Percentiles rank a stretch among this genome's conserved stretches.
These are phyloP conservation scores for Enteromius unitaeniatus DNA, from an alignment of 2,797 vertebrate genomes.

Conservation along the genomic window DNA sequence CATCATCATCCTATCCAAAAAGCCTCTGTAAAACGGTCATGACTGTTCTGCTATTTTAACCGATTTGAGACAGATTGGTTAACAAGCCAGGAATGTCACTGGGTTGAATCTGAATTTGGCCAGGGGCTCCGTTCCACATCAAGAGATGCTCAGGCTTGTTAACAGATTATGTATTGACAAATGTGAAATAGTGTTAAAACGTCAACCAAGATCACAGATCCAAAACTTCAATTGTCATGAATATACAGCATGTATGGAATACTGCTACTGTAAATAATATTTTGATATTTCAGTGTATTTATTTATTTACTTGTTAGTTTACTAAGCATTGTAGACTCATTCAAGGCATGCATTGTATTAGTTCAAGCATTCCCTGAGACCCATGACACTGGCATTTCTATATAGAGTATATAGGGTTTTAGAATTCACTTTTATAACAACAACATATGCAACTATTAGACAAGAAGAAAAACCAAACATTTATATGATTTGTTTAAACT, in stretches of 20 bases:
- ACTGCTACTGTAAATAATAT: not conserved
- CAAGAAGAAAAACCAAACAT: not conserved
- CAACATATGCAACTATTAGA: not conserved
- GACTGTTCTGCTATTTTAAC: conserved; percentile 62
- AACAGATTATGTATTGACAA: conserved; percentile 51
- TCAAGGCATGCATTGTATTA: not conserved
- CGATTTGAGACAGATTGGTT: conserved; percentile 59
- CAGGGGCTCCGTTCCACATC: conserved; percentile 31
- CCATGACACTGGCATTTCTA: too few relatives aligned
- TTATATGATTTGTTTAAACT: not conserved
- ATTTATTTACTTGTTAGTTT: not conserved
- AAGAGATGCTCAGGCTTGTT: conserved; percentile 60
- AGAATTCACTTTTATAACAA: not conserved
- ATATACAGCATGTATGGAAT: not conserved
- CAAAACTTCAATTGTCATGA: not conserved
- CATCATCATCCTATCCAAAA: conserved; percentile 23
- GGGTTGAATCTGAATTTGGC: conserved; percentile 56
- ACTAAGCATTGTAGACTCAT: not conserved
- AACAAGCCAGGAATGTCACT: conserved; percentile 59
- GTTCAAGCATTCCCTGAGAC: not conserved
- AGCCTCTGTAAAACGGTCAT: conserved; percentile 46
- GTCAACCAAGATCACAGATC: not conserved
- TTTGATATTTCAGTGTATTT: not conserved
- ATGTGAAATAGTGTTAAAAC: conserved; percentile 67
- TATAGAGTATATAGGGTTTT: too few relatives aligned